Conservation (phyloP, 1,140 invertebrate genomes). For the Prorops nasuta region DNA sequence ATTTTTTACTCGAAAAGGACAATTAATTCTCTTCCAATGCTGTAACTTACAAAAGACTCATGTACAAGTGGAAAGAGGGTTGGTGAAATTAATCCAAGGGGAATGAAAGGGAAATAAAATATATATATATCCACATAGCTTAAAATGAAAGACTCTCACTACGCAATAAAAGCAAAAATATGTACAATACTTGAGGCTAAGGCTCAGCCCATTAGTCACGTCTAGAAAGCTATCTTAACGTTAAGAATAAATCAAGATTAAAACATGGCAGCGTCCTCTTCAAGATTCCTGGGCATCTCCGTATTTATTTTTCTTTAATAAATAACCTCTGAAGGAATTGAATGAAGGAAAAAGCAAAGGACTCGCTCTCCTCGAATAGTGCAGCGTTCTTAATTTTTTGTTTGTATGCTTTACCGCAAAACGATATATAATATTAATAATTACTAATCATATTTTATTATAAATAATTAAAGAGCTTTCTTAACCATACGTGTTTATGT, state of each 20-base stretch:
- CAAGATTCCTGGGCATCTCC: conserved; percentile 11
- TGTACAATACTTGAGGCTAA: not conserved
- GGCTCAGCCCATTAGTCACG: not conserved
- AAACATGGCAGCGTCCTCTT: conserved; percentile 27
- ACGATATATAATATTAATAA: conserved; percentile 41
- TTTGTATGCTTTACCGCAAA: conserved; percentile 31
- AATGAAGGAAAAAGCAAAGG: conserved; percentile 8
- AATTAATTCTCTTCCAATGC: not conserved
- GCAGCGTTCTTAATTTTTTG: no score
- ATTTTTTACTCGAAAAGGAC: not conserved
- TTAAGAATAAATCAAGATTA: conserved; percentile 1
- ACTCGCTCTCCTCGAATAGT: conserved; percentile 31
- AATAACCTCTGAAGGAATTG: no score
- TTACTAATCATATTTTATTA: conserved; percentile 53
- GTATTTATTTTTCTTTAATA: no score
- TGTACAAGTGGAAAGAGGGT: no score
- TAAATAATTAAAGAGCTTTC: conserved; percentile 56
- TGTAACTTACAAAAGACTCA: not conserved
- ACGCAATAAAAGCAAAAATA: not conserved
- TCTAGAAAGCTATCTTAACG: not conserved
- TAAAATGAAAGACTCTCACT: no score
- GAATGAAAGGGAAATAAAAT: no score
- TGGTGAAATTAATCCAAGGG: no score
- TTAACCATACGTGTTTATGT: conserved; percentile 53
- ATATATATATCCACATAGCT: no score